Evolutionary conservation across 2,797 vertebrate genomes (phyloP), one percentile per base, ranked within the genome.

Genomic region (Gallinago nigripennis): DNA sequence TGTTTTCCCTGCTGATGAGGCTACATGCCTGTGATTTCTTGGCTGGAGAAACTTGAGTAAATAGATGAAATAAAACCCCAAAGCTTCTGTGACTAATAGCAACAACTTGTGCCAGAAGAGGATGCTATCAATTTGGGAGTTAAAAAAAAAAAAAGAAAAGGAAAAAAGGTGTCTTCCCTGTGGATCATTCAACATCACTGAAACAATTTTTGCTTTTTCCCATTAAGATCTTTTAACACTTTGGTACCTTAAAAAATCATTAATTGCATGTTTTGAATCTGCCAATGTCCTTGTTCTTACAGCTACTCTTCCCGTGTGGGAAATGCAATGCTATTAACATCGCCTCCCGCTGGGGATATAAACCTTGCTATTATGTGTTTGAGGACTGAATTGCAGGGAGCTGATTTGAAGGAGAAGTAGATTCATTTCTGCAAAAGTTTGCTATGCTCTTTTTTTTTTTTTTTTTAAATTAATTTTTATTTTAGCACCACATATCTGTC

Each of bases 21-120:
- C 91, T 96, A 82, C n/a, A 8, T 53, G 63, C 82, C 86, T 93
- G 37, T 48, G 56, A 80, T 87, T 96, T 94, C 72, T 92, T 93
- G 92, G 71, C 94, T 56, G 6, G 66, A 82, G 70, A 88, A 94
- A 90, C 48, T 76, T 79, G 24, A 86, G 31, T 83, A 92, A 89
- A 90, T 86, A 94, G 91, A 91, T 82, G 93, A 90, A 77, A 19
- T 46, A 3, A 66, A 10, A 28, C 21, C 46, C 9, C 61, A 73
- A 87, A 84, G 66, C 43, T 78, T 80, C 46, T 64, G 27, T 92
- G 85, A 84, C 90, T 94, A 76, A 81, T 76, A 94, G 35, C 63
- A 91, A 33, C 31, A 66, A 12, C 43, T 71, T 82, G 33, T 86
- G 66, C 90, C 88, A 89, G 54, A 79, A 86, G 31, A 70, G 37